phyloP scores from a whole-genome alignment of 2,797 vertebrate genomes.

The Enteromius argenteus region DNA sequence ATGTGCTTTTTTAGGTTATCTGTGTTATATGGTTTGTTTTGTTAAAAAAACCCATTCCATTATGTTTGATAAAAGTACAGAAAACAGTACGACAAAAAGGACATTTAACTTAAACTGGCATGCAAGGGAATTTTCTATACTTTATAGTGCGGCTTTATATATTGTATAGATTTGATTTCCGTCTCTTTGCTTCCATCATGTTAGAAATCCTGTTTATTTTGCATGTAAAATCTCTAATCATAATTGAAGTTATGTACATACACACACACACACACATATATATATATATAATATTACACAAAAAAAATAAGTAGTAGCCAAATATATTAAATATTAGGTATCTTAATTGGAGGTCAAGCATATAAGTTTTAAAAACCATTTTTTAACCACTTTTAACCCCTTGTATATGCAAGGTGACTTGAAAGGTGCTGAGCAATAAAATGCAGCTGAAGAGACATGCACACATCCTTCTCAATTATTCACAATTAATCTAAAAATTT shows the following conservation, averaged over 20 bases:
- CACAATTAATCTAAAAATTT: slow-evolving; percentile 53
- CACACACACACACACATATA: too few relatives aligned
- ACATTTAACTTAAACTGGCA: not conserved
- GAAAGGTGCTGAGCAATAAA: not conserved
- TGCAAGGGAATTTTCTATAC: not conserved
- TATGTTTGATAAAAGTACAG: not conserved
- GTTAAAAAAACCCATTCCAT: not conserved
- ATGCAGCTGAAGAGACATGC: not conserved
- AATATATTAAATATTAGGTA: not conserved
- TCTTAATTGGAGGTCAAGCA: not conserved
- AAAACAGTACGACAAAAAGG: not conserved
- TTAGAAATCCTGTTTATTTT: not conserved
- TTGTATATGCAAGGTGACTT: not conserved
- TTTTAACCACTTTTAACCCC: not conserved
- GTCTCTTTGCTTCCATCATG: not conserved
- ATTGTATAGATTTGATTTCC: not conserved
- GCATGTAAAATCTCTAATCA: not conserved
- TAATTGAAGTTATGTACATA: not conserved
- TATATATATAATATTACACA: not conserved
- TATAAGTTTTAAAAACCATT: too few relatives aligned
- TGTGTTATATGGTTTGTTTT: not conserved
- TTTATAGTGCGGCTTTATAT: not conserved
- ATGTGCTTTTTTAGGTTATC: not conserved
- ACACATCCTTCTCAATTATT: slow-evolving; percentile 21
- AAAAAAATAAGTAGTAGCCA: not conserved